Evolutionary conservation across 2,113 vertebrate genomes (phyloP).

Genomic region (Burhinus oedicnemus): DNA sequence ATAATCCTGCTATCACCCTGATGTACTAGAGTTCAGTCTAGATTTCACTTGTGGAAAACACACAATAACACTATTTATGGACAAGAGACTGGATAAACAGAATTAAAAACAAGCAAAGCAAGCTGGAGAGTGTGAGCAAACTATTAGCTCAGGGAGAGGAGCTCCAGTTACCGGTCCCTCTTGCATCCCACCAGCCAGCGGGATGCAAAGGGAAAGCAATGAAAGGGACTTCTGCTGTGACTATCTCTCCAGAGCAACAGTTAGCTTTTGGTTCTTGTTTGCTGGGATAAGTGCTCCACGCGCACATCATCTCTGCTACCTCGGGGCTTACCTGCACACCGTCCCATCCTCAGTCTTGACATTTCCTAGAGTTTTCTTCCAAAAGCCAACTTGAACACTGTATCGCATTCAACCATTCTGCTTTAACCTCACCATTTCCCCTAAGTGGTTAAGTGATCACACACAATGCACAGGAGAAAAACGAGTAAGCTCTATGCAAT

Average conservation of each 20-base stretch:
- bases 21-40: background rate
- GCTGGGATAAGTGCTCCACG: background rate
- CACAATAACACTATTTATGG: background rate
- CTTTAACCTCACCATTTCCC: background rate
- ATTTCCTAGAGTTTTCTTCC: background rate
- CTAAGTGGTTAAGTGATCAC: background rate
- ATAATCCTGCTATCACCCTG: background rate
- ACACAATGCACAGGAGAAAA: background rate
- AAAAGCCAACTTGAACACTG: background rate
- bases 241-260: background rate
- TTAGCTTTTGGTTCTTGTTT: background rate
- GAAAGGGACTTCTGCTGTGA: background rate
- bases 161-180: background rate
- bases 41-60: background rate
- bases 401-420: background rate
- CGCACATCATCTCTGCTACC: background rate
- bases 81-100: background rate
- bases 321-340: background rate
- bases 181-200: background rate
- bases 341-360: background rate
- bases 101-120: background rate
- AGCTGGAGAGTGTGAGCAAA: background rate
- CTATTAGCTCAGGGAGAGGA: background rate
- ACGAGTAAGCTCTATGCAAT: accelerated
- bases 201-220: background rate